phyloP scores from a whole-genome alignment of 2,888 invertebrate genomes.

The Hoplodrina blanda region DNA sequence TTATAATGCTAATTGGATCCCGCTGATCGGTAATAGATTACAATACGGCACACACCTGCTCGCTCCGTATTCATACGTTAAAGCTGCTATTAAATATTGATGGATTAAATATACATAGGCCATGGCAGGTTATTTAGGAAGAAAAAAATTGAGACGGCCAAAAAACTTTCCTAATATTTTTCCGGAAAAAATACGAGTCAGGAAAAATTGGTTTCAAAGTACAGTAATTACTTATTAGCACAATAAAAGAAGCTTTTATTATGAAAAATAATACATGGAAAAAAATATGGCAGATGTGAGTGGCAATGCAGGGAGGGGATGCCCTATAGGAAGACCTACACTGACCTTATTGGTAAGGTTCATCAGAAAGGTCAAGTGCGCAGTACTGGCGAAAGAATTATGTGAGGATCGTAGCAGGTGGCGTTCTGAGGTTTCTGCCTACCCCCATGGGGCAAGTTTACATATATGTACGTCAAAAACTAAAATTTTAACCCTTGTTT shows the following conservation, averaged over 20 bases:
- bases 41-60: conserved; percentile 48
- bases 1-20: conserved; percentile 62
- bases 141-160: not conserved
- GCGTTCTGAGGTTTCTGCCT: too few relatives aligned
- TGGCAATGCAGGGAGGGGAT: too few relatives aligned
- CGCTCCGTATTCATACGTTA: conserved; percentile 26
- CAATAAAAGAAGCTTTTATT: too few relatives aligned
- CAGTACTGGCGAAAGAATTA: too few relatives aligned
- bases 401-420: too few relatives aligned
- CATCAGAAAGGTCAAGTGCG: too few relatives aligned
- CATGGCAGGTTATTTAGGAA: conserved; percentile 6
- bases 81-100: conserved; percentile 29
- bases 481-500: conserved; percentile 4
- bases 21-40: conserved; percentile 59
- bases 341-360: too few relatives aligned
- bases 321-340: too few relatives aligned
- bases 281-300: too few relatives aligned
- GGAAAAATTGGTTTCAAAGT: not conserved
- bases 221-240: not conserved
- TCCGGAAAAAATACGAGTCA: not conserved
- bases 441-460: too few relatives aligned
- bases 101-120: conserved; percentile 21
- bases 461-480: too few relatives aligned
- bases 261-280: too few relatives aligned
- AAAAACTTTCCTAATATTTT: not conserved